Percentiles rank a stretch among this genome's conserved stretches.
Conservation (phyloP, 2,113 vertebrate genomes). For the Fregetta grallaria region DNA sequence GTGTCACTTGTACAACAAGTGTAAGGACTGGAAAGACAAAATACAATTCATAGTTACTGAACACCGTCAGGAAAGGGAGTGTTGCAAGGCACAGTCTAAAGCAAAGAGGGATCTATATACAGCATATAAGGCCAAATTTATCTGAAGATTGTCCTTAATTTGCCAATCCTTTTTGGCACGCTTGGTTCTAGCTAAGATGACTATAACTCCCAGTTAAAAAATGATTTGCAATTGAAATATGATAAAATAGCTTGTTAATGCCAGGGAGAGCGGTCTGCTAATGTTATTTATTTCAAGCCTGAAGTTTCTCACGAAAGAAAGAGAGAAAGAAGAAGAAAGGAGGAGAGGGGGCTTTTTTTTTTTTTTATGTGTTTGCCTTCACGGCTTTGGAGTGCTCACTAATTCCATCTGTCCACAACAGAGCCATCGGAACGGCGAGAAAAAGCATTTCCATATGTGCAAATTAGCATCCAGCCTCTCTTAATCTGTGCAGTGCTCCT, state of each 20-base stretch:
- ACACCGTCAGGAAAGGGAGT: not conserved
- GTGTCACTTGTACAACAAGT: not conserved
- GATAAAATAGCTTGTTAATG: slow-evolving; percentile 58
- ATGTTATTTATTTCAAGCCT: slow-evolving; percentile 44
- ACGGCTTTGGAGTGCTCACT: slow-evolving; percentile 91
- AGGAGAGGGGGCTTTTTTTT: not conserved
- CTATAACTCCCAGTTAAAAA: not conserved
- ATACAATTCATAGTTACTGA: not conserved
- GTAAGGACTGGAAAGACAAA: not conserved
- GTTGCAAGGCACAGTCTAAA: not conserved
- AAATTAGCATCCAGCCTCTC: slow-evolving; percentile 91
- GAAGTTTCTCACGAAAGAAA: slow-evolving; percentile 38
- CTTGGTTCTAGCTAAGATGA: not conserved
- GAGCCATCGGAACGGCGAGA: slow-evolving; percentile 87
- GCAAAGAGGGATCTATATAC: not conserved
- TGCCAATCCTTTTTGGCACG: not conserved
- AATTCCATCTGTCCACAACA: slow-evolving; percentile 99
- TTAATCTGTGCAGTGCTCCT: slow-evolving; percentile 82
- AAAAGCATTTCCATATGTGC: slow-evolving; percentile 98
- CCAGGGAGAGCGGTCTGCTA: slow-evolving; percentile 3
- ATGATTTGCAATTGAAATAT: slow-evolving; percentile 51
- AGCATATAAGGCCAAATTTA: not conserved
- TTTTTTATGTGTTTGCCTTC: slow-evolving; percentile 92
- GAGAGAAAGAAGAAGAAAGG: not conserved
- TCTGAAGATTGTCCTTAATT: slow-evolving; percentile 15